Evolutionary conservation across 2,113 vertebrate species (phyloP).

Genomic region (Scomber scombrus): DNA sequence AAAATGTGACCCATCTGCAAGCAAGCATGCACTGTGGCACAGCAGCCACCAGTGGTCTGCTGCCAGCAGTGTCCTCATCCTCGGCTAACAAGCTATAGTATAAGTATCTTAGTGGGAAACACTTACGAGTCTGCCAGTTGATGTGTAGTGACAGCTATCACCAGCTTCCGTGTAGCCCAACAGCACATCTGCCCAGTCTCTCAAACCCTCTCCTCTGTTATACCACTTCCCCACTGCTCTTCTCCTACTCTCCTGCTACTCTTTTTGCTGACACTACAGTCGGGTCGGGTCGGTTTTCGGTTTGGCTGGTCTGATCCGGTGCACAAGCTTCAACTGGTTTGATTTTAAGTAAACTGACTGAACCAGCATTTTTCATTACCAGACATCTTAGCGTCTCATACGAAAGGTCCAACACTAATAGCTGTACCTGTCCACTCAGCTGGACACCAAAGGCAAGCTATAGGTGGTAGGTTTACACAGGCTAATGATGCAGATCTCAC

Average conservation of each 20-base stretch:
- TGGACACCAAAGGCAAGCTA: too few species aligned
- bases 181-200: background rate
- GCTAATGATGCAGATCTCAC: too few species aligned
- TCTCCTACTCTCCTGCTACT: constrained; percentile 12
- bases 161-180: constrained; percentile 13
- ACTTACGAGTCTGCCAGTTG: constrained; percentile 19
- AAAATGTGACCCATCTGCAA: constrained; percentile 13
- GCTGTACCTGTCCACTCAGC: too few species aligned
- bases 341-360: too few species aligned
- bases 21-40: background rate
- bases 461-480: too few species aligned
- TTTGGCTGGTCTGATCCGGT: too few species aligned
- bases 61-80: background rate
- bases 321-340: too few species aligned
- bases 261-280: constrained; percentile 13
- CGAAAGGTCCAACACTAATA: too few species aligned
- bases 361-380: too few species aligned
- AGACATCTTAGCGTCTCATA: too few species aligned
- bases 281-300: too few species aligned
- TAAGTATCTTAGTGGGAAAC: constrained; percentile 10
- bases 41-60: background rate
- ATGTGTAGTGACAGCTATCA: constrained; percentile 3
- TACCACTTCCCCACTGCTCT: background rate
- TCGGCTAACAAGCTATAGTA: background rate
- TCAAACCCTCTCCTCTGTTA: background rate